Percentiles rank a stretch among this genome's conserved stretches.
These are phyloP conservation scores for Spongilla lacustris DNA, from an alignment of 37 sponge, comb jelly and placozoan genomes.

Conservation along the genomic window DNA sequence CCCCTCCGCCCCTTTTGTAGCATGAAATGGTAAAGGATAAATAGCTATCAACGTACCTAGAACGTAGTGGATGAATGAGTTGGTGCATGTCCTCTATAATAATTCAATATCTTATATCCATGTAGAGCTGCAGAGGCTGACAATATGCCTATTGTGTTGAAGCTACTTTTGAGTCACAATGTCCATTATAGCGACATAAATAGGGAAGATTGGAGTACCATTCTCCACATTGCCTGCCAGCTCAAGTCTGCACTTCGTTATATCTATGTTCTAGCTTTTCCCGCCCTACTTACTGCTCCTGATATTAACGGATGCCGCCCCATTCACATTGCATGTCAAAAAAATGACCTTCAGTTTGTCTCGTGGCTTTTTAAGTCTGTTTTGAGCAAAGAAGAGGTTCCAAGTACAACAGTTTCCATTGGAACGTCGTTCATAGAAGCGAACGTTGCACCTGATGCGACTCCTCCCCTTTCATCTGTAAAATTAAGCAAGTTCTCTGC, in stretches of 20 bases:
- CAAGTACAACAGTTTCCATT: no score
- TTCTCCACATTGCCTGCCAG: slow-evolving; percentile 69
- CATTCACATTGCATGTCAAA: slow-evolving; percentile 59
- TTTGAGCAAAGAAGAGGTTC: neutral
- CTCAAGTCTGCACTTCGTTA: slow-evolving; percentile 45
- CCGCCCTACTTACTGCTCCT: slow-evolving; percentile 26
- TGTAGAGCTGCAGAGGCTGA: slow-evolving; percentile 55
- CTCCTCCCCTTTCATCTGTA: no score
- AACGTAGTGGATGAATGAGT: no score
- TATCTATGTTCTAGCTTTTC: slow-evolving; percentile 36
- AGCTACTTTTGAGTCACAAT: slow-evolving; percentile 30
- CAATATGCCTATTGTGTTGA: slow-evolving; percentile 38
- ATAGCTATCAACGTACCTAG: no score
- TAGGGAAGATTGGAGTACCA: slow-evolving; percentile 1
- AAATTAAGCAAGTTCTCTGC: slow-evolving; percentile 16
- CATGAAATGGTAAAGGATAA: no score
- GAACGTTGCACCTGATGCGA: no score
- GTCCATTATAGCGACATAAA: slow-evolving; percentile 31
- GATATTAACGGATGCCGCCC: slow-evolving; percentile 43
- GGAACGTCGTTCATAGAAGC: no score
- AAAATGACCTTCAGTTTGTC: slow-evolving; percentile 63
- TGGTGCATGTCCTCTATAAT: no score
- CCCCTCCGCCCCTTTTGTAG: no score
- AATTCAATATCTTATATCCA: neutral
- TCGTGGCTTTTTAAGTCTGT: slow-evolving; percentile 61